Percentiles rank a stretch among this genome's conserved stretches.
These are phyloP conservation scores for Oostethus manadensis DNA, from an alignment of 2,113 vertebrate genomes.

Conservation along the genomic window DNA sequence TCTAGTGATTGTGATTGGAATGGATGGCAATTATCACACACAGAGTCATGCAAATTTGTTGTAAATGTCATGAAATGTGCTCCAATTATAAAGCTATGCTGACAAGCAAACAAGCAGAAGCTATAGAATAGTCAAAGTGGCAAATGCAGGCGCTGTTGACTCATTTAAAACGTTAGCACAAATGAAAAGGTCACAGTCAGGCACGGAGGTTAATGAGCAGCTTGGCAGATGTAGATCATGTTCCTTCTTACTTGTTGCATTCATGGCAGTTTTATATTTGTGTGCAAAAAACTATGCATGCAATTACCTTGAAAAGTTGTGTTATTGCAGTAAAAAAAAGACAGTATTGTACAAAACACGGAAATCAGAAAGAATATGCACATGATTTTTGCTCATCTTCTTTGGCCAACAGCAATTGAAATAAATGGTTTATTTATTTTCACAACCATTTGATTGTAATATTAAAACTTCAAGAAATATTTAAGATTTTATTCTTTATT, in stretches of 20 bases:
- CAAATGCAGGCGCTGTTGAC: constrained; percentile 17
- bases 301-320: neutral
- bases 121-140: constrained; percentile 7
- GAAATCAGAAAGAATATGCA: no score
- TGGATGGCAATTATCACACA: neutral
- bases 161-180: constrained; percentile 22
- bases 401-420: no score
- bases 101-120: constrained; percentile 15
- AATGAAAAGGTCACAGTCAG: constrained; percentile 50
- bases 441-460: no score
- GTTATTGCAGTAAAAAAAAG: no score
- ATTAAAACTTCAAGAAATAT: no score
- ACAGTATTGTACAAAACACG: no score
- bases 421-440: no score
- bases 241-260: constrained; percentile 15
- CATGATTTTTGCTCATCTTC: no score
- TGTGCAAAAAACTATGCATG: no score
- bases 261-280: constrained; percentile 1
- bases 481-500: no score
- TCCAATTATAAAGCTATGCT: constrained; percentile 1
- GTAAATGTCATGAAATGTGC: constrained; percentile 3
- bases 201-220: constrained; percentile 44
- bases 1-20: neutral
- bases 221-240: constrained; percentile 27
- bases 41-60: neutral